Evolutionary conservation across 2,888 invertebrate species (phyloP).

Genomic region (Ptychoptera albimana): DNA sequence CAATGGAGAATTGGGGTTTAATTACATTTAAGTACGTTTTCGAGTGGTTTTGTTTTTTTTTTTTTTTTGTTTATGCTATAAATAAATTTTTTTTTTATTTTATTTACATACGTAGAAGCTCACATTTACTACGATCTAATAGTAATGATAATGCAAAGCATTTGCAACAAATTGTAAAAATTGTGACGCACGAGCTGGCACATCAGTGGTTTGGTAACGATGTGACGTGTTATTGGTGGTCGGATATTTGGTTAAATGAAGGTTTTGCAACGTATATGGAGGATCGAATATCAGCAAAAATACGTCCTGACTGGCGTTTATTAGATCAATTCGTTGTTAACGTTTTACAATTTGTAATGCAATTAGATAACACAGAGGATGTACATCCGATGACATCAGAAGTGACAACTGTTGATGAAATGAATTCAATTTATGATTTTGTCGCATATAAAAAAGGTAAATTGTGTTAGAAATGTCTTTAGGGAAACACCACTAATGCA

Average conservation of each 20-base stretch:
- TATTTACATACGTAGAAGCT: constrained; percentile 3
- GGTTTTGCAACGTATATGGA: constrained; percentile 58
- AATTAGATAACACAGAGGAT: constrained; percentile 18
- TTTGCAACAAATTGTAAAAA: constrained; percentile 24
- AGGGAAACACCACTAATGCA: too few species aligned
- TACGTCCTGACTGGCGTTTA: constrained; percentile 30
- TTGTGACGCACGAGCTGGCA: constrained; percentile 40
- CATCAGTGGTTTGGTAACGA: constrained; percentile 75
- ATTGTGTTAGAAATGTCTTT: too few species aligned
- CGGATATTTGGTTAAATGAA: constrained; percentile 55
- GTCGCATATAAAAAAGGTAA: constrained; percentile 46
- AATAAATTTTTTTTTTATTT: neutral
- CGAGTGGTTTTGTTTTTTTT: neutral
- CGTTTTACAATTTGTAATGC: constrained; percentile 24
- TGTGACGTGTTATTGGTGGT: constrained; percentile 55
- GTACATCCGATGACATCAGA: constrained; percentile 36
- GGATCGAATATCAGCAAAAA: constrained; percentile 39
- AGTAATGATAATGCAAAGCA: neutral
- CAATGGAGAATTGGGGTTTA: constrained; percentile 92
- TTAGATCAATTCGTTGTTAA: constrained; percentile 30
- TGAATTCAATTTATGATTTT: constrained; percentile 38
- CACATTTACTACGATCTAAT: neutral
- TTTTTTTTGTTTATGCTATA: neutral
- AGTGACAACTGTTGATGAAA: constrained; percentile 34
- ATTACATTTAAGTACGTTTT: constrained; percentile 50